These are phyloP conservation scores for Taxidea taxus DNA, from an alignment of 2,113 vertebrate genomes.

Conservation along the genomic window DNA sequence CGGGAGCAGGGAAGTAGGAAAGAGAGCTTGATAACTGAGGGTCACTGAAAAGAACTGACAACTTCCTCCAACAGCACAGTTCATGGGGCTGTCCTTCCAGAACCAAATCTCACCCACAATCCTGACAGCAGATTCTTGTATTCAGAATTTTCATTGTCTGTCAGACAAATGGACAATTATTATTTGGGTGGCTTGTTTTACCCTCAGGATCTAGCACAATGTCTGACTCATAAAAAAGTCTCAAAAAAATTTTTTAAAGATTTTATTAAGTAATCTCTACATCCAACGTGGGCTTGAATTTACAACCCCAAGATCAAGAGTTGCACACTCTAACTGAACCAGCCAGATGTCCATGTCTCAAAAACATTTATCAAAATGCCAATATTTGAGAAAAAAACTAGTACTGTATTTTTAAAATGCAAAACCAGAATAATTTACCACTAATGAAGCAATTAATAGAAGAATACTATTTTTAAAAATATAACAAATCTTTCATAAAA, in stretches of 20 bases:
- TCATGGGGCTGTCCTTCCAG: rapidly evolving
- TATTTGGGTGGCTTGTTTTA: background rate
- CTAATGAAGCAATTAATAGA: background rate
- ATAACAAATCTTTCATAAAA: background rate
- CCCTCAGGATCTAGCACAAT: background rate
- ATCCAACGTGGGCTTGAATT: background rate
- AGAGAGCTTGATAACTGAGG: background rate
- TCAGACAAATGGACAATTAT: background rate
- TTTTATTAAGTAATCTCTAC: background rate
- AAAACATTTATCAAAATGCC: background rate
- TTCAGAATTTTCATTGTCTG: background rate
- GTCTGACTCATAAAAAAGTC: background rate
- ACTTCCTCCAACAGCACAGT: background rate
- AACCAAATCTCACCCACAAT: background rate
- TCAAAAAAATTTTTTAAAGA: background rate
- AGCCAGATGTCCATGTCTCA: background rate
- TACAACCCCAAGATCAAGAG: background rate
- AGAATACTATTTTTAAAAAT: background rate
- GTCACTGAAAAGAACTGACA: background rate
- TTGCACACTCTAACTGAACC: background rate
- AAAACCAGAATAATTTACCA: background rate
- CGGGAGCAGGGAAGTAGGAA: background rate
- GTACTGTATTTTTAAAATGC: background rate
- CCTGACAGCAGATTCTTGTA: background rate
- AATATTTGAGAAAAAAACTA: background rate